phyloP scores from a whole-genome alignment of 2,888 invertebrate genomes.

The Pyrocoelia pectoralis region DNA sequence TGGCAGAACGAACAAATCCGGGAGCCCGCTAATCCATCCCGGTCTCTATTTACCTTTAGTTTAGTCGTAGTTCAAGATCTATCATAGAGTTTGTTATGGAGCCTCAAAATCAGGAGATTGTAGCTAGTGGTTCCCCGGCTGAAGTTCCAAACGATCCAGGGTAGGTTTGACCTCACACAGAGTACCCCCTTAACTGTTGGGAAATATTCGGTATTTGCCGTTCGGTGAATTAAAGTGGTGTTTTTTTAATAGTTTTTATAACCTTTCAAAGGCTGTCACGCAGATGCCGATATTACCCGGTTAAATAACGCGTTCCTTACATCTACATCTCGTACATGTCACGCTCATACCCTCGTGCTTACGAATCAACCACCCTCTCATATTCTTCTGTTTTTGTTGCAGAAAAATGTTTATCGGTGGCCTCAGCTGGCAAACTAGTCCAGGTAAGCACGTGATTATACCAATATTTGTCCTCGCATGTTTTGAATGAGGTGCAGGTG shows the following conservation, averaged over 20 bases:
- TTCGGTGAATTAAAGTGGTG: slow-evolving; percentile 28
- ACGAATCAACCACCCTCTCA: slow-evolving; percentile 26
- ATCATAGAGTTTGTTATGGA: slow-evolving; percentile 66
- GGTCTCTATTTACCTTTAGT: slow-evolving; percentile 62
- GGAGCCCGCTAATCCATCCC: slow-evolving; percentile 68
- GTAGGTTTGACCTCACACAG: slow-evolving; percentile 64
- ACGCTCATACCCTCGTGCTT: slow-evolving; percentile 38
- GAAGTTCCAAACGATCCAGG: slow-evolving; percentile 96
- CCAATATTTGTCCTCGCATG: slow-evolving; percentile 13
- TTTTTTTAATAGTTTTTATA: slow-evolving; percentile 28
- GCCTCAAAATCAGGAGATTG: slow-evolving; percentile 80
- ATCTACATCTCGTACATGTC: slow-evolving; percentile 30
- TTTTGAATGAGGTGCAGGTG: slow-evolving; percentile 3
- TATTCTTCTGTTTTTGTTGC: slow-evolving; percentile 68
- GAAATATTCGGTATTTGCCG: slow-evolving; percentile 35
- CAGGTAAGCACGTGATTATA: slow-evolving; percentile 74
- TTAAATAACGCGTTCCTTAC: slow-evolving; percentile 32
- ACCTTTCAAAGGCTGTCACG: slow-evolving; percentile 25
- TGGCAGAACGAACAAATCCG: slow-evolving; percentile 68
- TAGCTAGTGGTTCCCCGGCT: slow-evolving; percentile 80
- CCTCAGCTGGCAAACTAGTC: slow-evolving; percentile 99
- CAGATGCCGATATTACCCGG: slow-evolving; percentile 29
- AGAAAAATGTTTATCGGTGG: slow-evolving; percentile 99
- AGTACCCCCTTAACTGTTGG: slow-evolving; percentile 27
- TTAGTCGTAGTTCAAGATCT: slow-evolving; percentile 60